These are phyloP conservation scores for Dastarcus helophoroides DNA, from an alignment of 2,888 invertebrate genomes.

Conservation along the genomic window DNA sequence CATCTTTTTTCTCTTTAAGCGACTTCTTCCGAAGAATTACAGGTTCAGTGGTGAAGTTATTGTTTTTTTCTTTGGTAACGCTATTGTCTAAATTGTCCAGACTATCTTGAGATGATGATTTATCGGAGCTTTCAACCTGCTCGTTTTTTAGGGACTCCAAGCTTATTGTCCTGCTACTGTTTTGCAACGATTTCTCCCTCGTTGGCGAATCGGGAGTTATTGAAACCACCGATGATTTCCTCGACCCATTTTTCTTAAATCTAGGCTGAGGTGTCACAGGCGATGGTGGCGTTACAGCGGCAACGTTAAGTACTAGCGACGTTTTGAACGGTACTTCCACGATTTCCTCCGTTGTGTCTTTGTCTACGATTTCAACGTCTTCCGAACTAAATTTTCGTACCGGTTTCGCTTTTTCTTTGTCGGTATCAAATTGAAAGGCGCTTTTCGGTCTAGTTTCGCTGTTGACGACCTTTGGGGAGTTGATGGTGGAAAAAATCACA, in stretches of 20 bases:
- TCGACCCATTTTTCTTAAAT: slow-evolving; percentile 24
- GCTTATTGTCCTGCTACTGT: slow-evolving; percentile 43
- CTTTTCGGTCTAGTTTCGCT: slow-evolving; percentile 23
- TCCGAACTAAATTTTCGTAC: slow-evolving; percentile 26
- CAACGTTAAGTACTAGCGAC: slow-evolving; percentile 16
- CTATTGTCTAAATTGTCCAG: slow-evolving; percentile 26
- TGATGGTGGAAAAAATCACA: slow-evolving; percentile 51
- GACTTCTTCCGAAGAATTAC: slow-evolving; percentile 49
- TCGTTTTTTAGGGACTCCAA: slow-evolving; percentile 37
- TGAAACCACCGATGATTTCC: slow-evolving; percentile 25
- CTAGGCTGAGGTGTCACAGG: slow-evolving; percentile 12
- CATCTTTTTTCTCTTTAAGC: slow-evolving; percentile 45
- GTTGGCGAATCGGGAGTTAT: slow-evolving; percentile 21
- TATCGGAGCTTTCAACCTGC: slow-evolving; percentile 17
- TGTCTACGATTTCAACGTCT: slow-evolving; percentile 35
- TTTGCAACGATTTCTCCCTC: slow-evolving; percentile 38
- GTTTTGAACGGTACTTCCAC: slow-evolving; percentile 19
- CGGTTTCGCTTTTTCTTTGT: slow-evolving; percentile 13
- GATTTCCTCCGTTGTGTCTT: slow-evolving; percentile 20
- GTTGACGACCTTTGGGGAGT: slow-evolving; percentile 32
- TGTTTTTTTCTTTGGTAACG: slow-evolving; percentile 37
- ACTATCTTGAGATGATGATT: slow-evolving; percentile 24
- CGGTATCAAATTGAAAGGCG: slow-evolving; percentile 21
- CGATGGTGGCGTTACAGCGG: slow-evolving; percentile 17
- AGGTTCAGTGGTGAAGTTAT: slow-evolving; percentile 31